Base-by-base conservation (phyloP, 1,140 invertebrate species). In the Drepana arcuata region DNA sequence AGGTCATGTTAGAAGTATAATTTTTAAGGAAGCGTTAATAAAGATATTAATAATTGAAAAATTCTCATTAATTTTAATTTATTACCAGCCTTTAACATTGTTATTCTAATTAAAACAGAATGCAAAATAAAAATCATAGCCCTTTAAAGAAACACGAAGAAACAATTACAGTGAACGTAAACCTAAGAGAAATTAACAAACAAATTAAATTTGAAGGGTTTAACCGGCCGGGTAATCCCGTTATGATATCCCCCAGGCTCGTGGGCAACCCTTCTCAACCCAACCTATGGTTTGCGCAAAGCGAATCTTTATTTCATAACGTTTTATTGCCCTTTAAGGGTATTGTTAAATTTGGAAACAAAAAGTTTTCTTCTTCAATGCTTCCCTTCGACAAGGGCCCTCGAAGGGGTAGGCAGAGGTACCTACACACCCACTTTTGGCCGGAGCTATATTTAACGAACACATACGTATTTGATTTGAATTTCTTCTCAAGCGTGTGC, bases 151-250 rank as follows among this genome's bases (percentile, higher is more conserved):
- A 52, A 54, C 37, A 26, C 16, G 37, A 41, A 41, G 52, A 55
- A 33, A 41, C n/a, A 56, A 60, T 51, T 53, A 58, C 36, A 29
- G 31, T 28, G 36, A 41, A 46, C 26, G 50, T 49, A 45, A 48
- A 35, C 43, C 29, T 12, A 47, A 61, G 72, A 73, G 68, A 70
- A 68, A 77, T 77, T 71, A 72, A 64, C 50, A 62, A 64, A 57
- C 56, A 63, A 73, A 77, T 70, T 77, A 71, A 63, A 55, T 48
- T 54, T 72, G 72, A 73, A 63, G 46, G 65, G 67, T 66, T 73
- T 64, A 73, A 65, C 49, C 59, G 44, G 40, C 40, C 47, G 50
- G 41, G 50, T 54, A 55, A 64, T 57, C 59, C 64, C 54, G 71
- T 71, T 67, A 69, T 65, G 60, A 72, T 69, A 71, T 60, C 58